phyloP scores from a whole-genome alignment of 2,113 vertebrate species.

The Atrichornis clamosus region DNA sequence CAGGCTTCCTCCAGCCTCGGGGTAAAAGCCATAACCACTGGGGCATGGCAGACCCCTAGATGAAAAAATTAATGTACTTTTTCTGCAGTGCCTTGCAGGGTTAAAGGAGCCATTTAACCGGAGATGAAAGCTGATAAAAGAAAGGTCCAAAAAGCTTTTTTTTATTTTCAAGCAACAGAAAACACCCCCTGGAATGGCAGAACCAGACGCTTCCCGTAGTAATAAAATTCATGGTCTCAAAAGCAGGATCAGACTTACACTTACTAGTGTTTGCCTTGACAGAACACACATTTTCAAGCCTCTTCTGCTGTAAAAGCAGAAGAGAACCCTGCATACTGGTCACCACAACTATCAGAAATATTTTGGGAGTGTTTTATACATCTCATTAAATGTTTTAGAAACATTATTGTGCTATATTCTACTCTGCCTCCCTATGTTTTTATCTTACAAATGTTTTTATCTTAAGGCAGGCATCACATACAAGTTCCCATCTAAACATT shows the following conservation, averaged over 20 bases:
- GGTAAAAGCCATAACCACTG: neutral
- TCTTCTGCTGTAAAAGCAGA: neutral
- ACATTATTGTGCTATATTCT: neutral
- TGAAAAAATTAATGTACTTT: neutral
- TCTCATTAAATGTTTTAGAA: neutral
- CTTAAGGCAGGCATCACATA: neutral
- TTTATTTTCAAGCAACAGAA: conserved; percentile 6
- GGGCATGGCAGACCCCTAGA: neutral
- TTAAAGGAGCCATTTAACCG: neutral
- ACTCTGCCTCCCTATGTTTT: neutral
- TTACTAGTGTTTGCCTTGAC: neutral
- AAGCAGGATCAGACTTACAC: neutral
- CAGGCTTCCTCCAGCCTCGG: conserved; percentile 10
- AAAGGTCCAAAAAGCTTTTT: neutral
- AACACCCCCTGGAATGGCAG: neutral
- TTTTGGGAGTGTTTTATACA: neutral
- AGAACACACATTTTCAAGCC: neutral
- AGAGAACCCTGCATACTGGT: neutral
- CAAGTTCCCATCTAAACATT: neutral
- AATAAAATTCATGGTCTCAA: neutral
- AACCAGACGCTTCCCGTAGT: neutral
- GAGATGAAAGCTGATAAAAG: neutral
- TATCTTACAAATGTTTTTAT: neutral
- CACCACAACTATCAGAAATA: neutral
- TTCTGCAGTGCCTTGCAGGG: neutral